Conservation (phyloP, 2,113 vertebrate genomes). For the Jaculus jaculus region DNA sequence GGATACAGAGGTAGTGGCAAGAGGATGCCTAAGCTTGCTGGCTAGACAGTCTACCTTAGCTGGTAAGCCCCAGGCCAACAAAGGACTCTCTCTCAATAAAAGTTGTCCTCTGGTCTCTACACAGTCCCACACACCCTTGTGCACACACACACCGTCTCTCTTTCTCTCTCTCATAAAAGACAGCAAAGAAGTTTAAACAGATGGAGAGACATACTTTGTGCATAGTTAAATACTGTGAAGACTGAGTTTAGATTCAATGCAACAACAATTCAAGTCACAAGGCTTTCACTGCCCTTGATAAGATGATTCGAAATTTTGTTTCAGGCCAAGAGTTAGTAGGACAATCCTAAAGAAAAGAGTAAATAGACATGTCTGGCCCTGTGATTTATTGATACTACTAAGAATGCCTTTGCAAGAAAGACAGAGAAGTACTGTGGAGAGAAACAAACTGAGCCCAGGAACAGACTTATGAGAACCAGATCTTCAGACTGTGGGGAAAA, state of each 20-base stretch:
- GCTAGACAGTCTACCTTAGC: too few species aligned
- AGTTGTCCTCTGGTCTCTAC: too few species aligned
- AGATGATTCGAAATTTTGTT: background rate
- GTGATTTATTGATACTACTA: background rate
- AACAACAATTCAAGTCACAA: background rate
- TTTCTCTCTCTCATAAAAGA: background rate
- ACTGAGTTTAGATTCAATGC: background rate
- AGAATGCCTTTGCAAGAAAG: background rate
- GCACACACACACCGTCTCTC: too few species aligned
- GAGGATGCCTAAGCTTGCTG: too few species aligned
- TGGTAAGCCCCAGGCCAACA: too few species aligned
- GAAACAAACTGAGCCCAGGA: background rate
- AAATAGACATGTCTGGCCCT: background rate
- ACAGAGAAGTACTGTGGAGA: background rate
- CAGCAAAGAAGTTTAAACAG: background rate
- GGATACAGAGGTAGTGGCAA: too few species aligned
- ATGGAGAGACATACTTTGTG: background rate
- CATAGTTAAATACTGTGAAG: background rate
- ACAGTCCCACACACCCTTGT: too few species aligned
- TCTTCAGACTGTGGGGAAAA: background rate
- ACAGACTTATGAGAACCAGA: background rate
- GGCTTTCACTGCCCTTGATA: background rate
- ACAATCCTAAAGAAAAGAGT: background rate
- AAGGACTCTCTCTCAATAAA: too few species aligned
- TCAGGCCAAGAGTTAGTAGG: background rate